Conservation (phyloP, 2,888 invertebrate genomes). For the Caprella mutica region DNA sequence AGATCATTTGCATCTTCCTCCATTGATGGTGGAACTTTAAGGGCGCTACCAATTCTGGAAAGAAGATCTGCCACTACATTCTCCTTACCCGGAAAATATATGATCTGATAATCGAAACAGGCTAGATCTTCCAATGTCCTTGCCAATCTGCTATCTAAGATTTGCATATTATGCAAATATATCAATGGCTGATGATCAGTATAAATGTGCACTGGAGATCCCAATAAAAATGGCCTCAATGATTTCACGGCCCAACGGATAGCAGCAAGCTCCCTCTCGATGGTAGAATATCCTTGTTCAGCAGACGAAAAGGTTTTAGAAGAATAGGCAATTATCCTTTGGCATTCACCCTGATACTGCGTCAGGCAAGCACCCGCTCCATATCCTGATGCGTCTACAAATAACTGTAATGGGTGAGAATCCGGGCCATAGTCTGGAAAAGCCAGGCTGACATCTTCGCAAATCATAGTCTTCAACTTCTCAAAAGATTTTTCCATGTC, state of each 20-base stretch:
- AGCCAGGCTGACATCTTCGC: background rate
- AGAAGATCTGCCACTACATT: background rate
- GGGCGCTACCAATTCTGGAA: too few relatives aligned
- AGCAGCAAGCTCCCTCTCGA: background rate
- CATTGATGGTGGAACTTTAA: too few relatives aligned
- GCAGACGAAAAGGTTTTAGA: background rate
- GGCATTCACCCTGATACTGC: background rate
- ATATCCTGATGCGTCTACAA: background rate
- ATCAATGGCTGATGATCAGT: background rate
- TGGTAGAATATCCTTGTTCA: background rate
- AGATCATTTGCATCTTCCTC: too few relatives aligned
- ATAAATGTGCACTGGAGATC: background rate
- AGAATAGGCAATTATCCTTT: background rate
- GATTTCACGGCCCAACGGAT: background rate
- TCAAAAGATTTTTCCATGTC: background rate
- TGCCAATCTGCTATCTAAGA: background rate
- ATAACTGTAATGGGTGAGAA: background rate
- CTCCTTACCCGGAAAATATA: background rate
- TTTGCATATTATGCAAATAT: background rate
- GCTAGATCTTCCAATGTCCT: background rate
- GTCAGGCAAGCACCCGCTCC: slow-evolving; percentile 1
- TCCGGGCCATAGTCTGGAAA: background rate
- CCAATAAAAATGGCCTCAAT: background rate
- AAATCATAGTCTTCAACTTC: background rate
- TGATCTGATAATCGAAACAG: background rate